Conservation (phyloP, 2,888 invertebrate species). For the Furcula furcula region DNA sequence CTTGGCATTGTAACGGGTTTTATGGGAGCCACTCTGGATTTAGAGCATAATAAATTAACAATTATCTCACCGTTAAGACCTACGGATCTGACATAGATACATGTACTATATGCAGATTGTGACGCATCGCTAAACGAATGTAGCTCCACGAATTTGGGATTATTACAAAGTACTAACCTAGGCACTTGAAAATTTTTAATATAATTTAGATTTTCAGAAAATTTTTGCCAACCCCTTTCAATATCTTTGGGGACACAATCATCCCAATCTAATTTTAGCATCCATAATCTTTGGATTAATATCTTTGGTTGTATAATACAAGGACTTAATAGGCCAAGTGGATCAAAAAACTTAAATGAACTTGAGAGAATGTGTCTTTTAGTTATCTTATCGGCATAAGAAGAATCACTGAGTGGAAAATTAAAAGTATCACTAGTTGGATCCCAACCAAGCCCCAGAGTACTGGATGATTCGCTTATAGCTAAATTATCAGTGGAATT, state of each 20-base stretch:
- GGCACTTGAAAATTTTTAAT: background rate
- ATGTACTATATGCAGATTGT: constrained; percentile 2
- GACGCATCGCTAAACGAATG: constrained; percentile 7
- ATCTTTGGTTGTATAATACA: background rate
- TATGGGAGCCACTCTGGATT: background rate
- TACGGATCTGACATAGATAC: constrained; percentile 3
- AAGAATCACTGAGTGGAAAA: constrained; percentile 1
- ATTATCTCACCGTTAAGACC: background rate
- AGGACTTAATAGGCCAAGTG: constrained; percentile 1
- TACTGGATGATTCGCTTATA: constrained; percentile 3
- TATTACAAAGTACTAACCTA: background rate
- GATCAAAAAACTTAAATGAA: constrained; percentile 1
- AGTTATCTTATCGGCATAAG: background rate
- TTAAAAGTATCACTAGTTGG: background rate
- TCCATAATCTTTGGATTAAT: constrained; percentile 2
- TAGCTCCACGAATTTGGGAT: background rate
- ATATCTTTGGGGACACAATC: constrained; percentile 1
- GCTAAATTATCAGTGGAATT: no score
- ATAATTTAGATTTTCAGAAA: background rate
- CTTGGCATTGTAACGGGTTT: background rate
- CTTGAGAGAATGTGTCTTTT: constrained; percentile 1
- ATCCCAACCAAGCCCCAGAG: constrained; percentile 3
- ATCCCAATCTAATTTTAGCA: constrained; percentile 1
- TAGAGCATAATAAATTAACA: background rate
- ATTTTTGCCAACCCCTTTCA: background rate